Evolutionary conservation across 2,113 vertebrate species (phyloP).

Genomic region (Miniopterus natalensis): DNA sequence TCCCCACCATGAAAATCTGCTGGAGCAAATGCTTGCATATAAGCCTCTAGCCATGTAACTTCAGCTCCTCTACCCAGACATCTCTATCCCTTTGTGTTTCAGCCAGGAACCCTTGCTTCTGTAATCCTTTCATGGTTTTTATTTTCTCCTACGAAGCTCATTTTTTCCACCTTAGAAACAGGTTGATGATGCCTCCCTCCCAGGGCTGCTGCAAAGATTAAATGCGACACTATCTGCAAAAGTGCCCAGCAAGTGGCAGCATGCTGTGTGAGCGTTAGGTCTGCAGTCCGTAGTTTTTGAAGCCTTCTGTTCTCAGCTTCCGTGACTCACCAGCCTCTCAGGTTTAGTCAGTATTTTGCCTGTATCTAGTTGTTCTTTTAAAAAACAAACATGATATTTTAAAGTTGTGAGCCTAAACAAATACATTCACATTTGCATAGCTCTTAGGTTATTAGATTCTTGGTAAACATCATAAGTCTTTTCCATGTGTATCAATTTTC

Average conservation of each 20-base stretch:
- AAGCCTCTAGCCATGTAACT: not conserved
- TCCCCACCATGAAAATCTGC: not conserved
- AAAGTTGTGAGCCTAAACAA: constrained; percentile 65
- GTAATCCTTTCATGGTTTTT: not conserved
- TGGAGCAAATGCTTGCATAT: not conserved
- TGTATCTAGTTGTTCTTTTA: constrained; percentile 58
- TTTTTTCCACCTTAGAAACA: not conserved
- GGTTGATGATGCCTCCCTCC: not conserved
- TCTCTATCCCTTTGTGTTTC: not conserved
- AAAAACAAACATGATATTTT: constrained; percentile 72
- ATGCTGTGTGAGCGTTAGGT: not conserved
- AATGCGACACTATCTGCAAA: accelerated
- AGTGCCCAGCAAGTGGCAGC: not conserved
- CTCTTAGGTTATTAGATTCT: constrained; percentile 54
- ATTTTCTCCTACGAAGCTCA: not conserved
- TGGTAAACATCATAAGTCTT: constrained; percentile 34
- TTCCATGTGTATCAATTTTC: constrained; percentile 26
- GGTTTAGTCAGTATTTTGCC: constrained; percentile 59
- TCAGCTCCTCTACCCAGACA: not conserved
- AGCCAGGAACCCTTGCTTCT: not conserved
- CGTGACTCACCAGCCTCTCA: constrained; percentile 6
- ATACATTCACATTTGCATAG: constrained; percentile 61
- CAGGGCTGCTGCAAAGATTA: not conserved
- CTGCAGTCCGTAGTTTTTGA: not conserved
- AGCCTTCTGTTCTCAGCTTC: constrained; percentile 38